These are phyloP conservation scores for Holothuria scabra DNA, from an alignment of 53 echinoderm and acorn worm genomes.

Conservation along the genomic window DNA sequence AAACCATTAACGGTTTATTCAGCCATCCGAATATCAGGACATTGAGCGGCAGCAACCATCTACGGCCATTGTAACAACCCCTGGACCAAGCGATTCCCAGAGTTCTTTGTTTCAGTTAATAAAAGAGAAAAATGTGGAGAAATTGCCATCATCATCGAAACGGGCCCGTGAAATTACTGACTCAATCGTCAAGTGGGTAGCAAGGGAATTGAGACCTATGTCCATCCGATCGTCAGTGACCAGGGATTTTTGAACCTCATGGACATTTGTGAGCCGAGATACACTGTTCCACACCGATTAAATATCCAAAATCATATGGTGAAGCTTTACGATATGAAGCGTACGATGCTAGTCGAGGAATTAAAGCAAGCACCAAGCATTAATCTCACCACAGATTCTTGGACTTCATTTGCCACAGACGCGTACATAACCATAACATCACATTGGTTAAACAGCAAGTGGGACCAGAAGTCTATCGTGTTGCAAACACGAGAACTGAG, in stretches of 20 bases:
- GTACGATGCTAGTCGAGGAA: constrained; percentile 7
- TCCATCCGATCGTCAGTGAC: neutral
- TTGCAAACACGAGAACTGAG: constrained; percentile 14
- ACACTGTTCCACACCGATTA: constrained; percentile 22
- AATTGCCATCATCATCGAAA: neutral
- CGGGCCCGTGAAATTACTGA: constrained; percentile 5
- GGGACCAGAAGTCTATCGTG: constrained; percentile 10
- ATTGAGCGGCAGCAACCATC: neutral
- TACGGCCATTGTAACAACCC: constrained; percentile 1
- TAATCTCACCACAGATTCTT: constrained; percentile 6
- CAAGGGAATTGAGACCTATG: constrained; percentile 13
- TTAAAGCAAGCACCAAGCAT: neutral
- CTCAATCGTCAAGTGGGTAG: constrained; percentile 14
- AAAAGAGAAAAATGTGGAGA: constrained; percentile 23
- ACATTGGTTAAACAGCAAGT: constrained; percentile 24
- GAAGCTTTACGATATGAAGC: constrained; percentile 17
- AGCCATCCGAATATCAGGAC: neutral
- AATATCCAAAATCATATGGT: constrained; percentile 13
- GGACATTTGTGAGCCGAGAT: constrained; percentile 12
- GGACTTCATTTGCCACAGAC: constrained; percentile 14
- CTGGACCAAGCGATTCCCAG: constrained; percentile 14
- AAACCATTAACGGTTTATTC: constrained; percentile 19
- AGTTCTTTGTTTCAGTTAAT: constrained; percentile 20
- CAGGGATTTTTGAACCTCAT: constrained; percentile 12
- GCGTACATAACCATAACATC: constrained; percentile 16